A percentile compares a stretch with the other conserved stretches of the same genome.
phyloP scores from a whole-genome alignment of 2,888 invertebrate species.

The Ormyrus nitidulus region DNA sequence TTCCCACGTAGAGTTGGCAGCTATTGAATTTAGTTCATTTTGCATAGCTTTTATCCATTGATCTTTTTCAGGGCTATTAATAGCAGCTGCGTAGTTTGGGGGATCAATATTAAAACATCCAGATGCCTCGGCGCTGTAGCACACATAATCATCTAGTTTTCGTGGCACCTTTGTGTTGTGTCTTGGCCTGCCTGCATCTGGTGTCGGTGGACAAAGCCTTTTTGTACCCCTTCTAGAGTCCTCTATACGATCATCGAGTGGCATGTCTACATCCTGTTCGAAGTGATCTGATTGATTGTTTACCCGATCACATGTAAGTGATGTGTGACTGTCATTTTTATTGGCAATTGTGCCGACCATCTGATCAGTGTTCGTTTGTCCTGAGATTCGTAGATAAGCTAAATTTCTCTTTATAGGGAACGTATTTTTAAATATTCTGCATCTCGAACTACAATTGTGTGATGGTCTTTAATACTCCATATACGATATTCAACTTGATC shows the following conservation, averaged over 20 bases:
- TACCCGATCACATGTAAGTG: too few species aligned
- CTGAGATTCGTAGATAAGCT: neutral
- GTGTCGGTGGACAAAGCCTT: too few species aligned
- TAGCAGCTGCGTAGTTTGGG: neutral
- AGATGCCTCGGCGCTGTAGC: neutral
- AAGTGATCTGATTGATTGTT: too few species aligned
- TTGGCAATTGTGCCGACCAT: neutral
- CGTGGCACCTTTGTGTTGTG: too few species aligned
- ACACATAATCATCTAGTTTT: too few species aligned
- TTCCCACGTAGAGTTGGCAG: neutral
- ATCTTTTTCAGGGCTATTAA: neutral
- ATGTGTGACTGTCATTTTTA: neutral
- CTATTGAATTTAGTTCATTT: neutral
- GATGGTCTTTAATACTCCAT: neutral
- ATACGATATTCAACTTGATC: neutral
- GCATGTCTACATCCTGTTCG: too few species aligned
- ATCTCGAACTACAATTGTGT: neutral
- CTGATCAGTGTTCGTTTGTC: neutral
- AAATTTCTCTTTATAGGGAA: neutral
- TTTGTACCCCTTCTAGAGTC: too few species aligned
- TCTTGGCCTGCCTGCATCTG: too few species aligned
- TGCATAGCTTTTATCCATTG: neutral
- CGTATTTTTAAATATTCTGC: neutral
- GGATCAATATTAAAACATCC: neutral
- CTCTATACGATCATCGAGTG: too few species aligned